Percentiles rank a stretch among this genome's conserved stretches.
phyloP scores from a whole-genome alignment of 64 coral and sea anemone species.

The Pocillopora verrucosa region DNA sequence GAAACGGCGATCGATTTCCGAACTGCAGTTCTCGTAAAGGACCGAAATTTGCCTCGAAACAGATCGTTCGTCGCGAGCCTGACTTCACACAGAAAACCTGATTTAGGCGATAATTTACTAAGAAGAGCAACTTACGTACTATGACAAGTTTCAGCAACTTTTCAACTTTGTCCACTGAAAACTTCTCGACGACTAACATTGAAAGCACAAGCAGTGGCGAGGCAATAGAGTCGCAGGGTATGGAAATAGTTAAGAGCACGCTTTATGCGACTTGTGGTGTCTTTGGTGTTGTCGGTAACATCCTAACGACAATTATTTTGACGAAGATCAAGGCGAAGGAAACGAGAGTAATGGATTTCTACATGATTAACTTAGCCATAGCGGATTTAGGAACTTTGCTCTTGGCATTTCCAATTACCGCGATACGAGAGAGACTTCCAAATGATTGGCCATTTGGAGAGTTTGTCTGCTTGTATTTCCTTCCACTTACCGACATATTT shows the following conservation, averaged over 20 bases:
- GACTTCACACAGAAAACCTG: no score
- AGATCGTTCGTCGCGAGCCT: no score
- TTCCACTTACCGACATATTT: conserved; percentile 49
- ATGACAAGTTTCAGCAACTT: no score
- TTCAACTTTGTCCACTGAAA: neutral
- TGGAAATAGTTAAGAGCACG: neutral
- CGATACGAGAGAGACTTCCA: conserved; percentile 23
- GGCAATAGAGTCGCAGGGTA: neutral
- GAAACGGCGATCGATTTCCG: no score
- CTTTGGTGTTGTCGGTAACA: conserved; percentile 46
- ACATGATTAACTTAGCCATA: conserved; percentile 51
- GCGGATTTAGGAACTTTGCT: conserved; percentile 57
- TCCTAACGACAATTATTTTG: conserved; percentile 16
- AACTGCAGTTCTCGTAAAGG: no score
- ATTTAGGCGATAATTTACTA: no score
- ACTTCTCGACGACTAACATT: neutral
- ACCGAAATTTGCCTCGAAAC: no score
- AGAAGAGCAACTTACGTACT: no score
- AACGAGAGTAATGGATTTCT: neutral
- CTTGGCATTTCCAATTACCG: conserved; percentile 48
- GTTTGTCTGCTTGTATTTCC: conserved; percentile 42
- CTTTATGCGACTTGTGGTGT: neutral
- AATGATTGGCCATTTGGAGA: conserved; percentile 36
- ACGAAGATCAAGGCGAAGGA: neutral
- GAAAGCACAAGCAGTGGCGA: neutral